A percentile compares a stretch with the other conserved stretches of the same genome.
Conservation (phyloP, 2,797 vertebrate species). For the Micropoecilia bifurca region DNA sequence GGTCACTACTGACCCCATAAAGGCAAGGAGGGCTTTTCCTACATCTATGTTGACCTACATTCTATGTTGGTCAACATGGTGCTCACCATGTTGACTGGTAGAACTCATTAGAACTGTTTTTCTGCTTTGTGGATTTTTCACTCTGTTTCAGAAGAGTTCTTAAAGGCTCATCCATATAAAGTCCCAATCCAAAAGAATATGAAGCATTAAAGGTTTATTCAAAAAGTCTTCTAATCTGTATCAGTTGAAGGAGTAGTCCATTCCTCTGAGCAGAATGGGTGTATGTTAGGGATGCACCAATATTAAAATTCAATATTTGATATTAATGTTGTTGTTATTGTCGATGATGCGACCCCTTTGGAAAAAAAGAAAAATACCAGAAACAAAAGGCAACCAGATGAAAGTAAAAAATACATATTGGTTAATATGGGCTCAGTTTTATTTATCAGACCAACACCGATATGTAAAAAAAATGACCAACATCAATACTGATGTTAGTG, state of each 20-base stretch:
- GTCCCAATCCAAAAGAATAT: background rate
- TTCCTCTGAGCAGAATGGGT: too few species aligned
- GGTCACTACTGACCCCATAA: constrained; percentile 92
- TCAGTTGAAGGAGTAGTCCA: background rate
- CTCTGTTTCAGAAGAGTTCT: background rate
- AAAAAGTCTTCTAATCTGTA: background rate
- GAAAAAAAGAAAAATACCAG: too few species aligned
- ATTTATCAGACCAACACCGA: too few species aligned
- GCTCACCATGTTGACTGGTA: background rate
- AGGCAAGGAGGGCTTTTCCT: constrained; percentile 77
- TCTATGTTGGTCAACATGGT: background rate
- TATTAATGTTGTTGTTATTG: too few species aligned
- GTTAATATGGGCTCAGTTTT: too few species aligned
- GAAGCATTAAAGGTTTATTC: background rate
- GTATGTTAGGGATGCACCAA: too few species aligned
- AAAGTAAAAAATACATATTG: too few species aligned
- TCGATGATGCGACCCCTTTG: too few species aligned
- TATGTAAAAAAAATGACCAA: too few species aligned
- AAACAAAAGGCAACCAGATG: too few species aligned
- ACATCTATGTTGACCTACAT: background rate
- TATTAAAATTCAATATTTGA: too few species aligned
- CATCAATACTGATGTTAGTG: too few species aligned
- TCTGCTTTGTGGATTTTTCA: background rate
- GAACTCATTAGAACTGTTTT: background rate
- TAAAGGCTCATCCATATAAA: background rate